Evolutionary conservation across 2,113 vertebrate genomes (phyloP).

Genomic region (Gasterosteus nipponicus): DNA sequence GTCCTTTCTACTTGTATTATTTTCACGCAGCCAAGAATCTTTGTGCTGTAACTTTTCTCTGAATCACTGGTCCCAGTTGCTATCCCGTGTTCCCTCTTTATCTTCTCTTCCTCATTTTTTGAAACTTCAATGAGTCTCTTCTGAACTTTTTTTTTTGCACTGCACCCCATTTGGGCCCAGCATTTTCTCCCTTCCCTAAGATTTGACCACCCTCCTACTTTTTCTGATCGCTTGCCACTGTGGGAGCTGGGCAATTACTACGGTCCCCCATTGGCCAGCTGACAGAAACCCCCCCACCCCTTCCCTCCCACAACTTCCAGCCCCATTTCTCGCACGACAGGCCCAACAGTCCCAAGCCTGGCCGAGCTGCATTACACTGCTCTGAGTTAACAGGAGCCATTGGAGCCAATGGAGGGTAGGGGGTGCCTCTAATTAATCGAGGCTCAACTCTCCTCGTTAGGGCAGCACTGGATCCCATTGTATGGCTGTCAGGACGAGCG

Average conservation of each 20-base stretch:
- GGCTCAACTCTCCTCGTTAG: constrained; percentile 64
- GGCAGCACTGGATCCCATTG: constrained; percentile 64
- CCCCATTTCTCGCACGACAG: constrained; percentile 53
- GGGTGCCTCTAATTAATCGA: constrained; percentile 72
- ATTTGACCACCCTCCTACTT: constrained; percentile 48
- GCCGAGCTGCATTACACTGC: constrained; percentile 45
- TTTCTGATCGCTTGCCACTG: constrained; percentile 62
- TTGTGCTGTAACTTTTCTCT: constrained; percentile 8
- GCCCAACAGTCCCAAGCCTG: constrained; percentile 34
- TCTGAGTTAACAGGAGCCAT: constrained; percentile 44
- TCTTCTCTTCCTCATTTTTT: constrained; percentile 28
- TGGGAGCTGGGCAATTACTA: constrained; percentile 77
- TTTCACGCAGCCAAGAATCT: constrained; percentile 23
- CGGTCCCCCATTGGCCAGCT: constrained; percentile 58
- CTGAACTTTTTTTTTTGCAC: constrained; percentile 12
- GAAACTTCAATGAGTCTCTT: constrained; percentile 6
- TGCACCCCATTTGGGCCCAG: constrained; percentile 39
- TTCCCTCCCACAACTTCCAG: constrained; percentile 46
- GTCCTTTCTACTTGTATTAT: constrained; percentile 15
- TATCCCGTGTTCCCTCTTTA: constrained; percentile 3
- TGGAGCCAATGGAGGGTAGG: constrained; percentile 16
- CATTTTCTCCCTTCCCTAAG: constrained; percentile 57
- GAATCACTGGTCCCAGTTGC: constrained; percentile 10
- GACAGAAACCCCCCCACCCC: constrained; percentile 30
- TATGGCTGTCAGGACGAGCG: constrained; percentile 66